Evolutionary conservation across 2,113 vertebrate species (phyloP).

Genomic region (Periophthalmodon schlosseri): DNA sequence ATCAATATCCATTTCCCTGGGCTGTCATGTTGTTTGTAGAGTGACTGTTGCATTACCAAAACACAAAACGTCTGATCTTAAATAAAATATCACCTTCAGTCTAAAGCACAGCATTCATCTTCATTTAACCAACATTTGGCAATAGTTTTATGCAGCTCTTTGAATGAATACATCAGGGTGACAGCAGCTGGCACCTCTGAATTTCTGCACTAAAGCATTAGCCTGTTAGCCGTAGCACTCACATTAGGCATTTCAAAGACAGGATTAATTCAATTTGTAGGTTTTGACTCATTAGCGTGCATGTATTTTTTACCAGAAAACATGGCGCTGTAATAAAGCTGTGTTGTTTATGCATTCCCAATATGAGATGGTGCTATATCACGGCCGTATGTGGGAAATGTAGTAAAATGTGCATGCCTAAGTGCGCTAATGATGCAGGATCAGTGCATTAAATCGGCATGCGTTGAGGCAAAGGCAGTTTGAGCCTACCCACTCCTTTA

Average conservation of each 20-base stretch:
- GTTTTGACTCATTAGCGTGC: constrained; percentile 33
- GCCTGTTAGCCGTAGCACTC: constrained; percentile 24
- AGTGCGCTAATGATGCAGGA: constrained; percentile 24
- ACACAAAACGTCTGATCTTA: constrained; percentile 67
- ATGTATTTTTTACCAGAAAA: constrained; percentile 2
- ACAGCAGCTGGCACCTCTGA: constrained; percentile 50
- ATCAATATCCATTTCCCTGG: constrained; percentile 82
- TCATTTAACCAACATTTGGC: constrained; percentile 75
- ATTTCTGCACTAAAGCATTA: constrained; percentile 31
- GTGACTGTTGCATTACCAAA: constrained; percentile 75
- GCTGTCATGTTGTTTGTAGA: constrained; percentile 77
- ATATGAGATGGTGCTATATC: constrained; percentile 6
- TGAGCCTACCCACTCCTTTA: constrained; percentile 28
- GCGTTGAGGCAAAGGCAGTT: constrained; percentile 14
- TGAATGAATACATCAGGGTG: constrained; percentile 68
- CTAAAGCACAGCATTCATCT: constrained; percentile 75
- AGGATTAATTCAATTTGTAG: constrained; percentile 32
- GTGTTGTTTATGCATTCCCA: not conserved
- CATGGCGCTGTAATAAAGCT: not conserved
- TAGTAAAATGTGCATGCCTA: constrained; percentile 4
- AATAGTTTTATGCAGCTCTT: constrained; percentile 61
- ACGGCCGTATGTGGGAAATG: not conserved
- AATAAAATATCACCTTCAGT: constrained; percentile 81
- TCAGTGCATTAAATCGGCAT: constrained; percentile 22
- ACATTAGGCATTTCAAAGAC: constrained; percentile 5